Evolutionary conservation across 2,113 vertebrate species (phyloP), one percentile per base, ranked within the genome.

Genomic region (Meles meles): DNA sequence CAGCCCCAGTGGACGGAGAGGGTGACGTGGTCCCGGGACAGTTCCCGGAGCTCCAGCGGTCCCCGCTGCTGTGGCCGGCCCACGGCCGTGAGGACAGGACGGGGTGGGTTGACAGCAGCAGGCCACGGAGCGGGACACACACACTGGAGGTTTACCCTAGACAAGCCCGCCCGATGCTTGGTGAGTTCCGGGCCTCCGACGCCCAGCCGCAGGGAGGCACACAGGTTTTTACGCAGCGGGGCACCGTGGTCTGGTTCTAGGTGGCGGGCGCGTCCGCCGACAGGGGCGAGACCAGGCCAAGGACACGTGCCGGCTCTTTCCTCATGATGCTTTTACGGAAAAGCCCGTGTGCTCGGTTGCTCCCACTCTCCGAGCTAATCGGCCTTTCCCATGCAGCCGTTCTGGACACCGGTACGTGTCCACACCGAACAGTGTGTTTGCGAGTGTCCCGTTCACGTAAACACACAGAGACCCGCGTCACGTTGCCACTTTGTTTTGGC

Each of bases 201-300:
- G 1, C 21, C 20, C 4, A 2, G 8, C 1, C 3, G 13, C 17
- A 39, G 31, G 27, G 93, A 49, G n/a, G 25, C 23, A 0, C 11
- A 15, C 9, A 1, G 57, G 8, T 37, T 39, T 55, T 29, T 59
- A 21, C 13, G 44, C 27, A 14, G 52, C 17, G 18, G 9, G 49
- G 37, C 3, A 0, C 25, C 27, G 7, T 0, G 0, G 25, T 23
- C 11, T 27, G 42, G 34, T 71, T 21, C 7, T 13, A 20, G 1
- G 6, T 31, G 42, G 42, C 0, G 17, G 6, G 86, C n/a, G 18
- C 44, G 1, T 10, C 10, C 3, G 0, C 49, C 42, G 1, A 8
- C 0, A 7, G 5, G 3, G 34, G 42, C 5, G 9, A 23, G 55
- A 18, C 4, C 3, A 37, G 55, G 8, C 14, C 44, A 0, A 9